Conservation (phyloP, 2,113 vertebrate genomes). For the Lonchura striata region DNA sequence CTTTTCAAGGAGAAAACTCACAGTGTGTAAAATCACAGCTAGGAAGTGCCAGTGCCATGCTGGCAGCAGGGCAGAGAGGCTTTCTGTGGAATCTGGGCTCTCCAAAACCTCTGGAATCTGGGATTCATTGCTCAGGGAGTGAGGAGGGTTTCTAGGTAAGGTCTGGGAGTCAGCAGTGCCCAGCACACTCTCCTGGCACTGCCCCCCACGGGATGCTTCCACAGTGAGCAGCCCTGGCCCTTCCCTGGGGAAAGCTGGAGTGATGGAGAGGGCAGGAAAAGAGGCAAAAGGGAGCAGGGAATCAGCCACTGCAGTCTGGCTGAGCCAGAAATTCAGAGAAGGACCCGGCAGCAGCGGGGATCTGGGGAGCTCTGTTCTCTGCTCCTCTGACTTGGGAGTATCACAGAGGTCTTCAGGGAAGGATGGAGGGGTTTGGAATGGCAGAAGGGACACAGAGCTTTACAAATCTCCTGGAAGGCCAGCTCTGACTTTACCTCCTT, state of each 20-base stretch:
- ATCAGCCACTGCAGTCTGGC: not conserved
- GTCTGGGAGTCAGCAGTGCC: not conserved
- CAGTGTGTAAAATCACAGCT: fast-evolving
- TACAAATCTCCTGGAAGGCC: fast-evolving
- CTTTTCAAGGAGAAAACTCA: not conserved
- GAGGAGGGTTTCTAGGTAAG: not conserved
- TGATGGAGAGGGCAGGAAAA: not conserved
- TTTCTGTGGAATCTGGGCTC: not conserved
- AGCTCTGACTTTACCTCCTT: slow-evolving; percentile 85
- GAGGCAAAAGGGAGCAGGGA: not conserved
- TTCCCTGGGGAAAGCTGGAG: not conserved
- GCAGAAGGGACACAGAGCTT: not conserved
- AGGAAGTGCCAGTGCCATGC: not conserved
- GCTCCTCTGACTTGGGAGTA: not conserved
- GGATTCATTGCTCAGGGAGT: not conserved
- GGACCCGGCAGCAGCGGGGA: not conserved
- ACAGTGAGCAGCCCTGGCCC: not conserved
- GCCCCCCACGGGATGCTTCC: not conserved
- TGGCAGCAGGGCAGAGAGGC: not conserved
- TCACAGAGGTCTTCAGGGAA: not conserved
- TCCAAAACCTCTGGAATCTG: not conserved
- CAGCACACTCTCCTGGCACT: not conserved
- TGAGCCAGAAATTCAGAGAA: not conserved
- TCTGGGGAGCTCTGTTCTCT: not conserved
- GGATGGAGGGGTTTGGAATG: not conserved